These are phyloP conservation scores for Ptiloglossa arizonensis DNA, from an alignment of 1,140 invertebrate species.

Conservation along the genomic window DNA sequence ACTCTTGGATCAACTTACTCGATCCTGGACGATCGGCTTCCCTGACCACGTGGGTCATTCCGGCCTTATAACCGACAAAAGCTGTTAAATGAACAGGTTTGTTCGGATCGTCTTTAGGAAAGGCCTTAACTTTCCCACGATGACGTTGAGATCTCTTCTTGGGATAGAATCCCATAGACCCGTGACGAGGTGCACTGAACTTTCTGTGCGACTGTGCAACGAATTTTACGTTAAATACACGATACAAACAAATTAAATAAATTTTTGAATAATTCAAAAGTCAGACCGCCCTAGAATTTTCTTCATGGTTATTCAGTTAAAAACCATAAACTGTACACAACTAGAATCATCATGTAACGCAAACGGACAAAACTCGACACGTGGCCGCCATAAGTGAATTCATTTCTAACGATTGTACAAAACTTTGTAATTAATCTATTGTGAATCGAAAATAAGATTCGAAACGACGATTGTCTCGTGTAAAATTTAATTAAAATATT, in stretches of 20 bases:
- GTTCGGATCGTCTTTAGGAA: constrained; percentile 98
- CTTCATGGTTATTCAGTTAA: constrained; percentile 77
- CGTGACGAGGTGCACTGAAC: constrained; percentile 99
- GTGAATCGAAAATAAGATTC: not conserved
- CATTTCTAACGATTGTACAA: not conserved
- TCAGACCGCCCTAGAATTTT: constrained; percentile 83
- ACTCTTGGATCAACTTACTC: constrained; percentile 88
- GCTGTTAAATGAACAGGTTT: constrained; percentile 99
- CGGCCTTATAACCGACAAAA: constrained; percentile 99
- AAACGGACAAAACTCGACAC: not conserved
- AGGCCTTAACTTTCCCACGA: constrained; percentile 99
- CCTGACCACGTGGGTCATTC: constrained; percentile 99
- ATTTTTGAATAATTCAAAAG: constrained; percentile 1
- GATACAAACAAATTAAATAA: not conserved
- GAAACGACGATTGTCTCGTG: not conserved
- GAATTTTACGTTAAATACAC: constrained; percentile 40
- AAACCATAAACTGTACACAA: constrained; percentile 60
- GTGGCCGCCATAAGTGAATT: not conserved
- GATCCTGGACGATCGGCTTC: constrained; percentile 99
- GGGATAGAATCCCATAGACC: constrained; percentile 99
- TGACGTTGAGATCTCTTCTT: constrained; percentile 97
- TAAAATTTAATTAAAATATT: not conserved
- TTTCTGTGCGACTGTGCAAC: constrained; percentile 98
- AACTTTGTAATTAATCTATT: not conserved
- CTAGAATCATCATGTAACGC: constrained; percentile 51